phyloP scores from a whole-genome alignment of 2,797 vertebrate genomes.

The Thalassophryne amazonica region DNA sequence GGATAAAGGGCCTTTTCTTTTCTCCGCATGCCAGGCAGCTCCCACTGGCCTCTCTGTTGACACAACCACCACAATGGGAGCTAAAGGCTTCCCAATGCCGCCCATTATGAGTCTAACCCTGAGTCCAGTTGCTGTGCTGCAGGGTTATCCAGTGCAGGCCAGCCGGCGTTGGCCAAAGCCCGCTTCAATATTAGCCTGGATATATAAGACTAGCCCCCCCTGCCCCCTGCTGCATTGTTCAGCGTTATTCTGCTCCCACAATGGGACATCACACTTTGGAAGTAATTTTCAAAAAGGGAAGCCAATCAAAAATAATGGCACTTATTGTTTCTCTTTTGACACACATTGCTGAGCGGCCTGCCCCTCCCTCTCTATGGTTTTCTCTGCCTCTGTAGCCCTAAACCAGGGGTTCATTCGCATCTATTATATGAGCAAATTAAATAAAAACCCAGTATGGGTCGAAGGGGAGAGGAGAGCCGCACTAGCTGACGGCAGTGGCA shows the following conservation, averaged over 20 bases:
- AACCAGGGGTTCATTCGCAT: slow-evolving; percentile 88
- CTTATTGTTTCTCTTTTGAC: slow-evolving; percentile 95
- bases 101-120: slow-evolving; percentile 65
- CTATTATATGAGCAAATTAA: slow-evolving; percentile 98
- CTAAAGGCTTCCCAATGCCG: slow-evolving; percentile 78
- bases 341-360: slow-evolving; percentile 53
- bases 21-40: slow-evolving; percentile 88
- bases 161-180: slow-evolving; percentile 43
- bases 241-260: slow-evolving; percentile 88
- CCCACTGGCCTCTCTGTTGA: slow-evolving; percentile 94
- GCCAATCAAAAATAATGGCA: slow-evolving; percentile 97
- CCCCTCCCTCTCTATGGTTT: slow-evolving; percentile 53
- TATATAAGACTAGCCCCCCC: slow-evolving; percentile 55
- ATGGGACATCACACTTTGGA: slow-evolving; percentile 96
- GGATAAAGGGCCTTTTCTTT: slow-evolving; percentile 43
- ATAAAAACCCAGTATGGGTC: slow-evolving; percentile 81
- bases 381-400: slow-evolving; percentile 73
- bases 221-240: slow-evolving; percentile 88
- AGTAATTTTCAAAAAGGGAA: slow-evolving; percentile 93
- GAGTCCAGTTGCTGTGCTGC: slow-evolving; percentile 33
- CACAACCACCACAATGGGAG: slow-evolving; percentile 90
- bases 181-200: slow-evolving; percentile 57
- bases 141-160: slow-evolving; percentile 54
- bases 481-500: slow-evolving; percentile 8
- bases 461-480: slow-evolving; percentile 44